Base-by-base conservation (phyloP, 2,797 vertebrate genomes). In the Linurgus olivaceus region DNA sequence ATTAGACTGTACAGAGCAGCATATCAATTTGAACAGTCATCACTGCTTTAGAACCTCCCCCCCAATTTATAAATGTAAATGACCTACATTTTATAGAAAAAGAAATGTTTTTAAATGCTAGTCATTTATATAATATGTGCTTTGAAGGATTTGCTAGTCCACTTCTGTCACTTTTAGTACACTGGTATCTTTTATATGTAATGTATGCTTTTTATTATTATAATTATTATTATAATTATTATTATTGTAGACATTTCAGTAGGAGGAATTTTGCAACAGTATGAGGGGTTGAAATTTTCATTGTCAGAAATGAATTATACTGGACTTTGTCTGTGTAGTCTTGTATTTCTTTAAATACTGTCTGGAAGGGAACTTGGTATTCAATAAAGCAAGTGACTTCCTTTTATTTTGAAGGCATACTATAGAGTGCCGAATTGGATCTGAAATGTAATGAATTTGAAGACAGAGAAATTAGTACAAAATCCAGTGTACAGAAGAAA, bases 191-290 rank as follows among this genome's bases (percentile, higher is more conserved):
- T 98, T 98, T 98, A 97, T 98, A 98, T 98, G 98, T 98, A 98
- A 98, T 98, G 98, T 99, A 98, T 98, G 98, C 98, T 98, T 99
- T 99, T 98, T 99, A 98, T 98, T 94, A 95, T 92, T 97, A 98
- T 98, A 98, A 95, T 98, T 98, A 98, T 97, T 84, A 84, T 97
- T 70, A 82, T 98, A 40, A 90, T 98, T 98, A 98, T 98, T 92
- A 94, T 93, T 97, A 98, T 98, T 98, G 98, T 99, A 99, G 98
- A 98, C 97, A 98, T 98, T 99, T 99, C 98, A 98, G 98, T 99
- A 98, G 98, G 98, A 98, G 98, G 98, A 97, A 97, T 98, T 99
- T 98, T 98, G 98, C 98, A 98, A 98, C 98, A 98, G 98, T 98
- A 95, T 97, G 97, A 97, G 97, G 94, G 96, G 93, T 86, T 96